Conservation (phyloP, 2,113 vertebrate genomes). For the Saguinus midas region DNA sequence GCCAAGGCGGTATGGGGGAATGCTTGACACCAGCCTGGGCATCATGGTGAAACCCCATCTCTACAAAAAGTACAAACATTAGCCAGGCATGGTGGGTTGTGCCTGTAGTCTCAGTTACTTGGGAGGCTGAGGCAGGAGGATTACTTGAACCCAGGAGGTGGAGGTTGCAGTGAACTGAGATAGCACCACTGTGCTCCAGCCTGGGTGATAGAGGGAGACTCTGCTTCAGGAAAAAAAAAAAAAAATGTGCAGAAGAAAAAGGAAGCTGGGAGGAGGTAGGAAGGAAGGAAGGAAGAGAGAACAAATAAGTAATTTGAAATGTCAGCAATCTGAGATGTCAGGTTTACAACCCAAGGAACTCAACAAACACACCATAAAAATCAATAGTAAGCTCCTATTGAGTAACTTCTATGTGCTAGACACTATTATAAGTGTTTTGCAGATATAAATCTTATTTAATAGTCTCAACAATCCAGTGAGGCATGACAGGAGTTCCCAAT, state of each 20-base stretch:
- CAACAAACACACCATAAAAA: background rate
- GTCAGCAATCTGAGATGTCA: background rate
- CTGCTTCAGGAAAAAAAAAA: background rate
- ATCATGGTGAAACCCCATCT: too few species aligned
- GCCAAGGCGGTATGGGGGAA: rapidly evolving
- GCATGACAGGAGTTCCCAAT: background rate
- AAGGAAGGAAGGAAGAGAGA: background rate
- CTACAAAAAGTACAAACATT: too few species aligned
- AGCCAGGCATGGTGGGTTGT: too few species aligned
- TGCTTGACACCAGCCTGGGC: too few species aligned
- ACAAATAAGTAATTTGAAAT: constrained; percentile 3
- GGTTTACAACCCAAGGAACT: background rate
- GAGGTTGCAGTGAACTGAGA: too few species aligned
- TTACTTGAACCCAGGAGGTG: too few species aligned
- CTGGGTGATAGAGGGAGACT: too few species aligned
- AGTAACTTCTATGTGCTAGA: background rate
- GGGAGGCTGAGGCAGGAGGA: too few species aligned
- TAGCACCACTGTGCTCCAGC: too few species aligned
- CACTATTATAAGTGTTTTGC: background rate
- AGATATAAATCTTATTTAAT: background rate
- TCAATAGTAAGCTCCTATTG: background rate
- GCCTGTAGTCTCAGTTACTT: too few species aligned
- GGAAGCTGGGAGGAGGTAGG: background rate
- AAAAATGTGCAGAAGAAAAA: background rate
- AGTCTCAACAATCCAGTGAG: background rate